A percentile compares a stretch with the other conserved stretches of the same genome.
Conservation (phyloP, 2,888 invertebrate species). For the Drosophila siamana region DNA sequence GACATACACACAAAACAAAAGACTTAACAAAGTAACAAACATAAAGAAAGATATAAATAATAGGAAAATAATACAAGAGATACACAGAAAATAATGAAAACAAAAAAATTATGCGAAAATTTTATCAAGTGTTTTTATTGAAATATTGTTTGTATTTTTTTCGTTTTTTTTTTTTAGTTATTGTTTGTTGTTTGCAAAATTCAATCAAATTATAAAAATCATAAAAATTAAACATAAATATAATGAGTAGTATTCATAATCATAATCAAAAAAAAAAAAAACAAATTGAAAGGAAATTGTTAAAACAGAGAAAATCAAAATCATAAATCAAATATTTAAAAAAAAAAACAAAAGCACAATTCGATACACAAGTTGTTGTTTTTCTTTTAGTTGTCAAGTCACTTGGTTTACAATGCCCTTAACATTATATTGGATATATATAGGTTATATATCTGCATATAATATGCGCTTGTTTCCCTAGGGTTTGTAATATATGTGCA, state of each 20-base stretch:
- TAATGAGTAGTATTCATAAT: slow-evolving; percentile 66
- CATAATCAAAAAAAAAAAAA: slow-evolving; percentile 37
- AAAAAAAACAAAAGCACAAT: slow-evolving; percentile 30
- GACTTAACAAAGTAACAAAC: slow-evolving; percentile 33
- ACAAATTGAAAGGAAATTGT: slow-evolving; percentile 32
- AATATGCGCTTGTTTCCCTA: slow-evolving; percentile 24
- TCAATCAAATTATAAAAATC: slow-evolving; percentile 64
- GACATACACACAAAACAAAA: slow-evolving; percentile 13
- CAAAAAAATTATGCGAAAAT: slow-evolving; percentile 65
- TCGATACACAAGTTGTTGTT: slow-evolving; percentile 33
- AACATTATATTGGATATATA: slow-evolving; percentile 29
- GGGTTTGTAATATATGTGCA: slow-evolving; percentile 13
- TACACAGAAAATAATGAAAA: slow-evolving; percentile 48
- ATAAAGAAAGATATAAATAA: slow-evolving; percentile 29
- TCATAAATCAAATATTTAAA: slow-evolving; percentile 20
- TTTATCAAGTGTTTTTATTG: slow-evolving; percentile 68
- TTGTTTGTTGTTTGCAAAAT: slow-evolving; percentile 39
- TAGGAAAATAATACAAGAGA: slow-evolving; percentile 25
- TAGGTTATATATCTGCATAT: slow-evolving; percentile 31
- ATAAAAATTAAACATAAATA: slow-evolving; percentile 69
- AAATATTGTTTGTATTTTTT: slow-evolving; percentile 46
- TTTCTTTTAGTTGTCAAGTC: slow-evolving; percentile 6
- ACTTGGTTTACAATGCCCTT: slow-evolving; percentile 25
- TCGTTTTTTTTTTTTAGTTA: slow-evolving; percentile 29
- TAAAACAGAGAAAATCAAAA: slow-evolving; percentile 38